Base-by-base conservation (phyloP, 2,888 invertebrate genomes). In the Cepaea hortensis region DNA sequence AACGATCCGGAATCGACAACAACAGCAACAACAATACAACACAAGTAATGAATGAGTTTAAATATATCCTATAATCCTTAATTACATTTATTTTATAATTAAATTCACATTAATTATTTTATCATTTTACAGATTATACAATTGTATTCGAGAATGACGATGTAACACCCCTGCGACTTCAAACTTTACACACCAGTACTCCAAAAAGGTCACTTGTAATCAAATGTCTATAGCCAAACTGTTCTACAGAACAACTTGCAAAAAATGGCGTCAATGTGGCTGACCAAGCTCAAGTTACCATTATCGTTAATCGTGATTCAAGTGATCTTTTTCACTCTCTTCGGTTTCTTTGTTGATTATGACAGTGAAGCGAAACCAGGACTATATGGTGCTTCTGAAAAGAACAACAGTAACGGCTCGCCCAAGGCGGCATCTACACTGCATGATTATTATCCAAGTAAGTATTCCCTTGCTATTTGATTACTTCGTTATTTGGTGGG, bases 301-400 rank as follows among this genome's bases (percentile, higher is more conserved):
- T 61, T 88, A 20, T 72, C 88, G 62, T 75, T 90, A 65, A 48
- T 89, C 13, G 62, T 89, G 61, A n/a, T 91, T 62, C 90, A 92
- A 84, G 81, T 91, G 46, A 55, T 90, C 9, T 92, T 92, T 75
- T 86, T 92, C 35, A 81, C 91, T 0, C 48, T 92, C 46, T 92
- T 91, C 85, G 91, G 90, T 46, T 65, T 91, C 0, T 87, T 91
- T 50, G 90, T 90, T 20, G 91, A 91, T 20, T 92, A 92, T 87
- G 90, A 90, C 7, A 88, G 85, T 13, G 81, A 89, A 3, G 91
- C 92, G 20, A 86, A 68, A 11, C 88, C 88, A 11, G 73, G 9
- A 4, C 65, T 6, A 18, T 15, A n/a, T 11, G 48, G 7, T 1
- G 48, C 2, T 61, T 11, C n/a, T 46, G 48, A 62, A 46, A 61